Conservation (phyloP, 2,113 vertebrate species). For the Alethe castanea region DNA sequence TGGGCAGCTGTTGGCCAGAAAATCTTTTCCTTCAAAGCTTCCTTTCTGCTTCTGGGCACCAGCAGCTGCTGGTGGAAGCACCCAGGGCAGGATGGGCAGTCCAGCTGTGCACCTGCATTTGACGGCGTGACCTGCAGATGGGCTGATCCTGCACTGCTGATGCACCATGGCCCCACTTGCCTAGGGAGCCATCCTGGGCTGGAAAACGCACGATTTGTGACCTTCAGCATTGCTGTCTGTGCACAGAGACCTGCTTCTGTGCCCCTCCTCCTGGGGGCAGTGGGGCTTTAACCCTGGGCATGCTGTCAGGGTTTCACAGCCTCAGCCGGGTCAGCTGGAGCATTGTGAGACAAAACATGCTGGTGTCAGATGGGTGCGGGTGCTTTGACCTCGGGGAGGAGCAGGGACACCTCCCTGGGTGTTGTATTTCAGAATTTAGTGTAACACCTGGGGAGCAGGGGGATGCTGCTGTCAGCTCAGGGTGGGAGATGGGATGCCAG, state of each 20-base stretch:
- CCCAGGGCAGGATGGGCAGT: neutral
- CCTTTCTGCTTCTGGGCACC: neutral
- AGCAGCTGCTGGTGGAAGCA: neutral
- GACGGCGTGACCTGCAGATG: neutral
- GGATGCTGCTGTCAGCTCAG: accelerated
- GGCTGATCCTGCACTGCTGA: neutral
- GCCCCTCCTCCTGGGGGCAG: neutral
- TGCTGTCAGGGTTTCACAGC: neutral
- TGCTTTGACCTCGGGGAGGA: neutral
- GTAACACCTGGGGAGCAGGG: neutral
- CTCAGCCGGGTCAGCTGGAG: neutral
- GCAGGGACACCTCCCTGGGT: neutral
- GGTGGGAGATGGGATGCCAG: neutral
- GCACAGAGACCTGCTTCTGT: neutral
- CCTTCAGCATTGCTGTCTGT: neutral
- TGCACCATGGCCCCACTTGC: neutral
- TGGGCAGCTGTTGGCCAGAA: neutral
- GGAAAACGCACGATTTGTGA: neutral
- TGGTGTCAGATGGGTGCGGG: neutral
- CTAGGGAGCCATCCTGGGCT: neutral
- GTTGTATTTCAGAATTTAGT: no score
- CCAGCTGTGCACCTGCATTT: neutral
- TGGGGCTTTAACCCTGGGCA: neutral
- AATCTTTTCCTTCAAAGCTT: neutral
- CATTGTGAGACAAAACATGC: neutral